A percentile compares a stretch with the other conserved stretches of the same genome.
Conservation (phyloP, 1,140 invertebrate species). For the Drosophila suzukii region DNA sequence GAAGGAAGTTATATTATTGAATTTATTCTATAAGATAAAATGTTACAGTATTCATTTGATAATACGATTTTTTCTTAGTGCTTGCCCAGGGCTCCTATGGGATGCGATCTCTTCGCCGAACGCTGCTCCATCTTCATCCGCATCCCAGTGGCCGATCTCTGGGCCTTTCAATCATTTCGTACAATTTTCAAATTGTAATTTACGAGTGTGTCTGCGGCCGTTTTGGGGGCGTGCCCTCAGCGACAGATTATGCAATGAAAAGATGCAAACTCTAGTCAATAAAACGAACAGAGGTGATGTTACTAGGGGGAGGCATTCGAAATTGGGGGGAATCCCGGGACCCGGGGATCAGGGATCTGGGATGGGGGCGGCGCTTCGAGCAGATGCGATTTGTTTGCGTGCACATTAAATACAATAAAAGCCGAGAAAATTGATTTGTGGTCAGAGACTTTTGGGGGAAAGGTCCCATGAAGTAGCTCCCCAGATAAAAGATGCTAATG, state of each 20-base stretch:
- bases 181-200: conserved; percentile 70
- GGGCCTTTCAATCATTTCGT: conserved; percentile 74
- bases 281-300: conserved; percentile 57
- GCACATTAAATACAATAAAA: conserved; percentile 32
- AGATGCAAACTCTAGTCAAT: conserved; percentile 66
- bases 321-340: not conserved
- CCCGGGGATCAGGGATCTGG: not conserved
- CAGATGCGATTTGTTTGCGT: conserved; percentile 59
- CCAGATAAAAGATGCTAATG: not conserved
- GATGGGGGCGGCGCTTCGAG: not conserved
- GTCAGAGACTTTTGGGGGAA: not conserved
- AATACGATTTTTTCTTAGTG: not conserved
- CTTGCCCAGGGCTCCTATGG: conserved; percentile 19
- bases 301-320: not conserved
- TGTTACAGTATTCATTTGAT: not conserved
- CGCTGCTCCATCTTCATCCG: conserved; percentile 24
- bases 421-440: conserved; percentile 17
- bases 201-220: conserved; percentile 49
- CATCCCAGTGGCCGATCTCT: conserved; percentile 45
- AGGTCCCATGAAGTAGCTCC: not conserved
- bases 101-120: conserved; percentile 21
- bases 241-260: conserved; percentile 81
- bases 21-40: no score
- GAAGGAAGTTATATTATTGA: no score
- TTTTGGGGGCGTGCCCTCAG: conserved; percentile 40